These are phyloP conservation scores for Macquaria australasica DNA, from an alignment of 2,113 vertebrate genomes.

Conservation along the genomic window DNA sequence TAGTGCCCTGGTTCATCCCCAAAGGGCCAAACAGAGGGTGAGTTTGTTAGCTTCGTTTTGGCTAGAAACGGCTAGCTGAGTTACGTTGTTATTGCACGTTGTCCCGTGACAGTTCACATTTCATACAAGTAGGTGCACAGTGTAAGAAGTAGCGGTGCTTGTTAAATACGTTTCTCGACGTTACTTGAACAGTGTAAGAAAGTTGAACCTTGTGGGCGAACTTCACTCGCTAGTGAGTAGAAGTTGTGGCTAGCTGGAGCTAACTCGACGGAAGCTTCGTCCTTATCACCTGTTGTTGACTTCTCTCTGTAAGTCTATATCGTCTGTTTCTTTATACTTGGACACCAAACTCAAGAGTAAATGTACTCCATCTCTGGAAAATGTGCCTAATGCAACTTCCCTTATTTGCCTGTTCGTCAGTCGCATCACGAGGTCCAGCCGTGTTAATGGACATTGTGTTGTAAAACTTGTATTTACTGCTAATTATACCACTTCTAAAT, in stretches of 20 bases:
- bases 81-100: neutral
- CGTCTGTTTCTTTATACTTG: neutral
- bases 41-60: slow-evolving; percentile 80
- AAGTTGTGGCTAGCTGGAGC: slow-evolving; percentile 40
- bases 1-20: slow-evolving; percentile 92
- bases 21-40: slow-evolving; percentile 96
- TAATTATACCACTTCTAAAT: neutral
- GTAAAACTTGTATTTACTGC: neutral
- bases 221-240: neutral
- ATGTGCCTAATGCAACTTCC: slow-evolving; percentile 44
- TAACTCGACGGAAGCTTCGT: neutral
- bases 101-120: neutral
- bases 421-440: slow-evolving; percentile 48
- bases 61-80: slow-evolving; percentile 23
- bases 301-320: neutral
- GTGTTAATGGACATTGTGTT: neutral
- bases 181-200: neutral
- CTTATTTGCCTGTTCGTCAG: slow-evolving; percentile 33
- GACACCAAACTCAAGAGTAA: neutral
- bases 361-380: slow-evolving; percentile 10
- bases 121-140: too few species aligned
- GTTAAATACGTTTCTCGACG: neutral
- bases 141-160: neutral
- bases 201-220: neutral
- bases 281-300: fast-evolving